phyloP scores from a whole-genome alignment of 2,113 vertebrate species.

The Caloenas nicobarica region DNA sequence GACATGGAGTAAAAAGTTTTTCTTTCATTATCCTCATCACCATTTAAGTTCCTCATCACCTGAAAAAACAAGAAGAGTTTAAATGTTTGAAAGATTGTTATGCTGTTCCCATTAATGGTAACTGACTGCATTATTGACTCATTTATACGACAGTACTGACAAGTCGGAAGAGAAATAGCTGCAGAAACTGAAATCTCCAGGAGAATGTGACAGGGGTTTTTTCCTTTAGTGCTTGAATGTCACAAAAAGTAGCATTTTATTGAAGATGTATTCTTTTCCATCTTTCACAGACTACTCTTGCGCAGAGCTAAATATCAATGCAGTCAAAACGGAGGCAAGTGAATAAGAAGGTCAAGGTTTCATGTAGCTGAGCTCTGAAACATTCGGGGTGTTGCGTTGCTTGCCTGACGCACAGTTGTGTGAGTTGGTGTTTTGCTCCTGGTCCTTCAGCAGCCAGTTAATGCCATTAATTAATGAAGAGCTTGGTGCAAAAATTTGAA shows the following conservation, averaged over 20 bases:
- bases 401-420: background rate
- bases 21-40: background rate
- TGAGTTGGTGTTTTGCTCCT: background rate
- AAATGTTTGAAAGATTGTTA: background rate
- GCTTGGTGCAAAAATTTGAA: background rate
- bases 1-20: background rate
- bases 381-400: background rate
- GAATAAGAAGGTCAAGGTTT: background rate
- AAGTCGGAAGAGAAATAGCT: conserved; percentile 32
- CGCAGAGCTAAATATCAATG: background rate
- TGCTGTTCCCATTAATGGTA: conserved; percentile 33
- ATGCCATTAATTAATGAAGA: background rate
- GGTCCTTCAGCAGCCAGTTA: background rate
- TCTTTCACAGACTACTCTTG: background rate
- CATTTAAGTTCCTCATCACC: conserved; percentile 5
- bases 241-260: conserved; percentile 6
- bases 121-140: conserved; percentile 40
- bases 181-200: conserved; percentile 14
- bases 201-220: conserved; percentile 18
- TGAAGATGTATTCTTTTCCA: conserved; percentile 8
- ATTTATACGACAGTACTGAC: conserved; percentile 16
- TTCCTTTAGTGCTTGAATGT: conserved; percentile 17
- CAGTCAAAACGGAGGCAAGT: background rate
- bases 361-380: background rate
- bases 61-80: background rate